Percentiles rank a stretch among this genome's conserved stretches.
Evolutionary conservation across 2,888 invertebrate genomes (phyloP).

Genomic region (Napeogenes sylphis): DNA sequence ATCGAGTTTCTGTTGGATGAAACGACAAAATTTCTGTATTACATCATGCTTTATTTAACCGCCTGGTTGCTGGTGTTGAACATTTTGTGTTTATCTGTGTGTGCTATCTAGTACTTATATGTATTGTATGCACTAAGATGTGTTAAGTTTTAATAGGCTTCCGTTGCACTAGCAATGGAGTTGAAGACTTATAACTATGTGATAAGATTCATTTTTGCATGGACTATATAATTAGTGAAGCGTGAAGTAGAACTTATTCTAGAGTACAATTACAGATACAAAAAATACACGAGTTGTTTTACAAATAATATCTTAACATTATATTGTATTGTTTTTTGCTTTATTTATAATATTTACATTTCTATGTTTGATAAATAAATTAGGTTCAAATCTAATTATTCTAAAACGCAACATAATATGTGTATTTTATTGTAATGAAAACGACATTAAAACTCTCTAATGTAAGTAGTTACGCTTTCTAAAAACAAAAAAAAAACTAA

Average conservation of each 20-base stretch:
- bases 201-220: slow-evolving; percentile 2
- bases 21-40: slow-evolving; percentile 53
- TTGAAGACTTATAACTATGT: not conserved
- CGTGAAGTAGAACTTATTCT: slow-evolving; percentile 4
- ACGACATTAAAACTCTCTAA: slow-evolving; percentile 24
- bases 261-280: slow-evolving; percentile 1
- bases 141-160: slow-evolving; percentile 5
- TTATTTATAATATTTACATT: no score
- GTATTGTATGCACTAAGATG: not conserved
- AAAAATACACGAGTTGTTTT: not conserved
- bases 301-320: not conserved
- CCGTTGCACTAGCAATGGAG: not conserved
- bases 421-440: slow-evolving; percentile 1
- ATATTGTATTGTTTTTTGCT: not conserved
- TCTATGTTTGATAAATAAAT: no score
- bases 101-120: slow-evolving; percentile 4
- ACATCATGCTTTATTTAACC: slow-evolving; percentile 42
- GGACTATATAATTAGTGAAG: not conserved
- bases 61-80: slow-evolving; percentile 36
- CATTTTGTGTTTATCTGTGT: slow-evolving; percentile 1
- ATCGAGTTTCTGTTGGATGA: slow-evolving; percentile 54
- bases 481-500: slow-evolving; percentile 12
- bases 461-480: slow-evolving; percentile 23
- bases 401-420: not conserved
- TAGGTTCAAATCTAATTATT: no score